These are phyloP conservation scores for Leucoma salicis DNA, from an alignment of 2,888 invertebrate species.

Conservation along the genomic window DNA sequence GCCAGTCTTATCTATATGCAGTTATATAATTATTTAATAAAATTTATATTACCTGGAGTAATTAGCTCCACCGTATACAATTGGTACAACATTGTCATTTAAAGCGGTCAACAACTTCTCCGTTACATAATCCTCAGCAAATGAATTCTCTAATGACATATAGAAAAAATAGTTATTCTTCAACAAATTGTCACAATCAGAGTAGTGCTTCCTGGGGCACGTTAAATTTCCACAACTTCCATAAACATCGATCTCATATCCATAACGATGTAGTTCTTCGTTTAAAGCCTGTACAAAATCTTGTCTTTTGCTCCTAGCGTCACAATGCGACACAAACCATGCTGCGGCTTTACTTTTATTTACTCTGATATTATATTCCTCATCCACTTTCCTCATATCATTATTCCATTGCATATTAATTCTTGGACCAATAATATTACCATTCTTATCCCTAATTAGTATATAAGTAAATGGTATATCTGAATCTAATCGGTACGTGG, in stretches of 20 bases:
- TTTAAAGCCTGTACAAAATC: slow-evolving; percentile 44
- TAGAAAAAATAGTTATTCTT: slow-evolving; percentile 87
- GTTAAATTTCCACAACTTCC: slow-evolving; percentile 73
- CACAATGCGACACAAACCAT: slow-evolving; percentile 73
- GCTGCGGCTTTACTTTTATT: slow-evolving; percentile 66
- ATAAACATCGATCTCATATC: slow-evolving; percentile 73
- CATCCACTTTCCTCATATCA: slow-evolving; percentile 39
- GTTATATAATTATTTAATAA: no score
- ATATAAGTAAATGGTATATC: slow-evolving; percentile 65
- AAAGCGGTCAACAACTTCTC: slow-evolving; percentile 84
- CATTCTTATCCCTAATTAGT: slow-evolving; percentile 44
- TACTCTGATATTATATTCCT: slow-evolving; percentile 37
- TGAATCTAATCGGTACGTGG: slow-evolving; percentile 66
- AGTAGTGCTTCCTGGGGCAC: slow-evolving; percentile 41
- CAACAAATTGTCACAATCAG: slow-evolving; percentile 53
- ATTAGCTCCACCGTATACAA: slow-evolving; percentile 86
- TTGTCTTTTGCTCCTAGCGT: slow-evolving; percentile 47
- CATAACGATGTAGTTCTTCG: slow-evolving; percentile 39
- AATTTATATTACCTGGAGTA: slow-evolving; percentile 81
- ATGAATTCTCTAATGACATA: slow-evolving; percentile 87
- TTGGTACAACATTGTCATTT: slow-evolving; percentile 84
- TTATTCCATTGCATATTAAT: slow-evolving; percentile 20
- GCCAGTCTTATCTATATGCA: no score
- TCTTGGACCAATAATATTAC: slow-evolving; percentile 57
- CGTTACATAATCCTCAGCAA: slow-evolving; percentile 79